Evolutionary conservation across 2,888 invertebrate genomes (phyloP), one percentile per base, ranked within the genome.

Genomic region (Cacoxenus indagator): DNA sequence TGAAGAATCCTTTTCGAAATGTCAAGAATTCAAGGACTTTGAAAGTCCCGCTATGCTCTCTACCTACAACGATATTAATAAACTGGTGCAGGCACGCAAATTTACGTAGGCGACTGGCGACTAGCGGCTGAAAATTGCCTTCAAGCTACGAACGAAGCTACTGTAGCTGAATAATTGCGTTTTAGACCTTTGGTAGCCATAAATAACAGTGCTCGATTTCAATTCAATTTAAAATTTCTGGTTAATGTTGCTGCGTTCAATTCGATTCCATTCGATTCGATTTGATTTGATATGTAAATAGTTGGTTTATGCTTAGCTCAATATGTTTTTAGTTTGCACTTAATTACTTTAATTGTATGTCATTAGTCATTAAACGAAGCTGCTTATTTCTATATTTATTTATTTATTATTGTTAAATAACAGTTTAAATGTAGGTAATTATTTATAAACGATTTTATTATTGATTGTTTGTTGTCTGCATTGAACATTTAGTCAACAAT

Each of bases 51-150:
- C 95, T 17, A 95, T 96, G 94, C 91, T 96, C 64, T 93, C 94
- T 29, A 95, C 95, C 0, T 96, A 92, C 87, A 93, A 95, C 78
- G 95, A 96, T 78, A 95, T 96, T 77, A 95, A 95, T 84, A 95
- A 95, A 88, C 90, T 96, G 73, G 95, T 96, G 0, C 93, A 93
- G 70, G 95, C 95, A 6, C 91, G 95, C 74, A 94, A 93, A 71
- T 67, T 86, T 67, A 59, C 78, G 75, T 84, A 83, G 19, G 27
- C 27, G 65, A 17, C 8, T 37, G n/a, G 22, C 45, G 29, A 22
- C 9, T 14, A 22, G n/a, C 27, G 31, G 11, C 31, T 59, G 19
- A 26, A 65, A 46, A 82, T 81, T 78, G 78, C 76, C 69, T 70
- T 71, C 70, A 71, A 69, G 64, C 51, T 64, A 24, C 27, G 8